Conservation (phyloP, 2,888 invertebrate species). For the Archips xylosteana region DNA sequence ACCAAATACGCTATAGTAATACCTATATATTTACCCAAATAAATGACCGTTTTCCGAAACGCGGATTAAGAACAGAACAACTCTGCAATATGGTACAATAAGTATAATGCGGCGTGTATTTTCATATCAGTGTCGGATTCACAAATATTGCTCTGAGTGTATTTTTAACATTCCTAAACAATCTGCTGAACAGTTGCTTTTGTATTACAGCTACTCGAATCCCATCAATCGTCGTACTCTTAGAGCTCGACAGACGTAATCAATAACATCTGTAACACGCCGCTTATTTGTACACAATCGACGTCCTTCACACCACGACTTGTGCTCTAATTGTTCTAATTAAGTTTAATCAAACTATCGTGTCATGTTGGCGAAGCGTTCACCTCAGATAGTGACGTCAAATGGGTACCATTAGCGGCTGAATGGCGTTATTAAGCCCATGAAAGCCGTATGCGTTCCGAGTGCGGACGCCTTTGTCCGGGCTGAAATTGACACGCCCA, state of each 20-base stretch:
- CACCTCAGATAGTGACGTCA: constrained; percentile 55
- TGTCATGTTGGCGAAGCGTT: constrained; percentile 52
- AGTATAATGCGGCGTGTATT: not conserved
- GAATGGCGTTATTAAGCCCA: constrained; percentile 52
- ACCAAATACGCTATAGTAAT: not conserved
- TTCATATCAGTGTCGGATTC: not conserved
- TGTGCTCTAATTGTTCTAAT: constrained; percentile 57
- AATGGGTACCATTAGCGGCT: constrained; percentile 50
- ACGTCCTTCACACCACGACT: constrained; percentile 21
- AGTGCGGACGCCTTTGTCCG: constrained; percentile 59
- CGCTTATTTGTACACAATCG: constrained; percentile 26
- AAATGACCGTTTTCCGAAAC: not conserved
- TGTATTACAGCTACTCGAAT: not conserved
- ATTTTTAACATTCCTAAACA: not conserved
- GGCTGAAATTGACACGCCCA: constrained; percentile 52
- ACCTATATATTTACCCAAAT: not conserved
- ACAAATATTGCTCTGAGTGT: not conserved
- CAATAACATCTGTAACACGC: constrained; percentile 17
- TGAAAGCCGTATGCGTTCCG: constrained; percentile 51
- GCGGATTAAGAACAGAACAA: not conserved
- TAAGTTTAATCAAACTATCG: constrained; percentile 63
- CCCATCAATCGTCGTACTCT: constrained; percentile 23
- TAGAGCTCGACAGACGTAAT: constrained; percentile 22
- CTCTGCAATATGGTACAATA: not conserved
- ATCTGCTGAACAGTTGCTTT: not conserved